Evolutionary conservation across 92 coral and sea anemone species (phyloP).

Genomic region (Epizoanthus stellaris): DNA sequence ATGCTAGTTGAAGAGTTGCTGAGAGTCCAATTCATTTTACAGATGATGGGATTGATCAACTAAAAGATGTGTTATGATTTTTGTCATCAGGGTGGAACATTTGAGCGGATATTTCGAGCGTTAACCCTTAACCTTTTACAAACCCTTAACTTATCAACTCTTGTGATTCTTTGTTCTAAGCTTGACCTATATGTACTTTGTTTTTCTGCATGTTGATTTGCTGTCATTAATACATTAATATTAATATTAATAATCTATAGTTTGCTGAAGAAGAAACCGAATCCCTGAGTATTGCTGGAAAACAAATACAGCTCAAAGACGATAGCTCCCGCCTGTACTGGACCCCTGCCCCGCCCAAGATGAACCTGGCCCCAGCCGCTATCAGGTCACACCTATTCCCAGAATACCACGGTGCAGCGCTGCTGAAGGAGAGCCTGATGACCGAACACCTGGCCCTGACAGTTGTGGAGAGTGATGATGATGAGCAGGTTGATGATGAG

Average conservation of each 20-base stretch:
- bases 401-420: slow-evolving; percentile 86
- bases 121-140: no score
- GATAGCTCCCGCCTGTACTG: slow-evolving; percentile 95
- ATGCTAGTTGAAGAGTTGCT: no score
- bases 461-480: slow-evolving; percentile 69
- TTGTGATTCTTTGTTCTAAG: no score
- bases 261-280: slow-evolving; percentile 73
- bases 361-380: slow-evolving; percentile 86
- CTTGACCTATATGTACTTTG: not conserved
- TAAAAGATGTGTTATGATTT: no score
- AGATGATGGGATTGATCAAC: no score
- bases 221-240: not conserved
- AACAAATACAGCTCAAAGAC: slow-evolving; percentile 81
- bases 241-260: slow-evolving; percentile 28
- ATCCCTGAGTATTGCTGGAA: slow-evolving; percentile 73
- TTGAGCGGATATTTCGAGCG: no score
- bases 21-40: no score
- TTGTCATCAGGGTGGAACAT: no score
- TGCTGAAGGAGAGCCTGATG: slow-evolving; percentile 81
- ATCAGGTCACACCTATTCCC: slow-evolving; percentile 83
- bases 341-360: slow-evolving; percentile 99
- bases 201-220: not conserved
- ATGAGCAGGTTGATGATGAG: slow-evolving; percentile 67
- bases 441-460: slow-evolving; percentile 74
- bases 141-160: no score